A percentile compares a stretch with the other conserved stretches of the same genome.
phyloP scores from a whole-genome alignment of 2,888 invertebrate species.

The Drosophila nr. perissopoda region DNA sequence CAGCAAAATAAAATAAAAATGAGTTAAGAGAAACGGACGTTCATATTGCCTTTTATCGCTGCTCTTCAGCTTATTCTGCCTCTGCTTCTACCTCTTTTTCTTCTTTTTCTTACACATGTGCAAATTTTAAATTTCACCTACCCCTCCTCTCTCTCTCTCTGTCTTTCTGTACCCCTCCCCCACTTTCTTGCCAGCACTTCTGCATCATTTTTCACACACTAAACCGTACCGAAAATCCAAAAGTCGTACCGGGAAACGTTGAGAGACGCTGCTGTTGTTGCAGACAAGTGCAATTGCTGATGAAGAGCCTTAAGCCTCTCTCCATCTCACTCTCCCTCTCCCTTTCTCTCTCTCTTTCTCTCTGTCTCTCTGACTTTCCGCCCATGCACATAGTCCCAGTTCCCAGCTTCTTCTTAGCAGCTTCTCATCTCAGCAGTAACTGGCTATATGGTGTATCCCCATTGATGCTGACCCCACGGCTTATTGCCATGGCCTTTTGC shows the following conservation, averaged over 20 bases:
- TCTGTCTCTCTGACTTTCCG: conserved; percentile 1
- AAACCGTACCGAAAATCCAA: conserved; percentile 19
- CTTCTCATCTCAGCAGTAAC: conserved; percentile 21
- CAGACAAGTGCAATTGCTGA: conserved; percentile 52
- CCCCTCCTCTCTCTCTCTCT: not conserved
- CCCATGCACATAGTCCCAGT: conserved; percentile 18
- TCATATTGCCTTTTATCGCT: conserved; percentile 56
- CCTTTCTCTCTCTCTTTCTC: not conserved
- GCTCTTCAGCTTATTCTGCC: conserved; percentile 13
- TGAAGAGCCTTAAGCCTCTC: conserved; percentile 24
- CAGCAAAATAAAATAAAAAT: conserved; percentile 66
- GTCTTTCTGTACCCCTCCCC: not conserved
- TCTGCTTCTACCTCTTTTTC: not conserved
- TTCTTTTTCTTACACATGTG: conserved; percentile 49
- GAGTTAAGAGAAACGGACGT: conserved; percentile 75
- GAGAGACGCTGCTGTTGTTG: conserved; percentile 6
- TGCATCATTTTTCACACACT: conserved; percentile 39
- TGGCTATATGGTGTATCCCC: conserved; percentile 39
- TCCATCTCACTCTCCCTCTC: not conserved
- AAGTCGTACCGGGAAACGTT: conserved; percentile 6
- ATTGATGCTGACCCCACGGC: conserved; percentile 58
- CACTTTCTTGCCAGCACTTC: conserved; percentile 15
- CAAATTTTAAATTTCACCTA: conserved; percentile 53
- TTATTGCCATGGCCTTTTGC: conserved; percentile 56
- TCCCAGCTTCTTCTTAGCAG: conserved; percentile 18